These are phyloP conservation scores for Amphilophus citrinellus DNA, from an alignment of 2,113 vertebrate genomes.

Conservation along the genomic window DNA sequence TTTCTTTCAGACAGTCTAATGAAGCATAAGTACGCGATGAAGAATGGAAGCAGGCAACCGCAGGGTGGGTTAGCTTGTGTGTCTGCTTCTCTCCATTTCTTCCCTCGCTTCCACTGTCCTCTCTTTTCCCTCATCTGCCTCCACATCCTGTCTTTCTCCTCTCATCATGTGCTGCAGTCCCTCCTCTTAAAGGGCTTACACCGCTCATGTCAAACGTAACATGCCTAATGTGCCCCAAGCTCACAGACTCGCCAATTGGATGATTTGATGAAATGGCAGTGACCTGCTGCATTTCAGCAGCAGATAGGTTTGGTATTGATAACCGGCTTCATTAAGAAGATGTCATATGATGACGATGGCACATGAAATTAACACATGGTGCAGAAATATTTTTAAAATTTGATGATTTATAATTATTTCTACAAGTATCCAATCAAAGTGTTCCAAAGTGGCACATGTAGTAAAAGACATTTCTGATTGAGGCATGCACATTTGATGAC, in stretches of 20 bases:
- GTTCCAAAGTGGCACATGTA: not conserved
- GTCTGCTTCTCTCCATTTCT: slow-evolving; percentile 60
- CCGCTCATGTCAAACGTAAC: slow-evolving; percentile 58
- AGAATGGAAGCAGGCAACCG: slow-evolving; percentile 73
- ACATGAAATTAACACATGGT: slow-evolving; percentile 40
- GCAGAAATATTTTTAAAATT: slow-evolving; percentile 6
- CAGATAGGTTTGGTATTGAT: slow-evolving; percentile 47
- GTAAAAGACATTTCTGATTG: slow-evolving; percentile 35
- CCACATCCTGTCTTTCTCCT: slow-evolving; percentile 57
- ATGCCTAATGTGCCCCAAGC: slow-evolving; percentile 33
- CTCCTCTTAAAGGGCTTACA: slow-evolving; percentile 79
- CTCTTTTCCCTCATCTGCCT: slow-evolving; percentile 47
- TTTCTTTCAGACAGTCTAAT: slow-evolving; percentile 83
- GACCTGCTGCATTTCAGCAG: slow-evolving; percentile 31
- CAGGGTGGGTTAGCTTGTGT: slow-evolving; percentile 68
- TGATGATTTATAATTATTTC: not conserved
- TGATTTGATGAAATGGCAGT: slow-evolving; percentile 60
- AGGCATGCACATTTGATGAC: slow-evolving; percentile 54
- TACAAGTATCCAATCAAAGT: not conserved
- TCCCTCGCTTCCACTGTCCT: slow-evolving; percentile 41
- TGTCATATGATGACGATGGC: not conserved
- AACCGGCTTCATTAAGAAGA: slow-evolving; percentile 41
- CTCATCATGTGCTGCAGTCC: slow-evolving; percentile 63
- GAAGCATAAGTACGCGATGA: slow-evolving; percentile 79
- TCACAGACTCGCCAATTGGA: slow-evolving; percentile 19